Percentiles rank a stretch among this genome's conserved stretches.
Evolutionary conservation across 2,888 invertebrate genomes (phyloP).

Genomic region (Melanchra persicariae): DNA sequence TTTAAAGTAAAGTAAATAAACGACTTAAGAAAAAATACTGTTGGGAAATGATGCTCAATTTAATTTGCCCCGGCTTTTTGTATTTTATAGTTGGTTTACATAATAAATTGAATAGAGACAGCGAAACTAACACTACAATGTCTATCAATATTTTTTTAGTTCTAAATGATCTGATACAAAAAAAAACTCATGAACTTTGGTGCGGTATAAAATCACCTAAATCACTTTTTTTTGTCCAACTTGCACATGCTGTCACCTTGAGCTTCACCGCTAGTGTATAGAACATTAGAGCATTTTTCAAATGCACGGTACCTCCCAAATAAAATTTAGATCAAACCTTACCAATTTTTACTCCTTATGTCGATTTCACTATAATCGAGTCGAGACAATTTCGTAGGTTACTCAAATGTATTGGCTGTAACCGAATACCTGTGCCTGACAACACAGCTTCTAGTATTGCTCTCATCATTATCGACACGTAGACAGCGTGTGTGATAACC

Average conservation of each 20-base stretch:
- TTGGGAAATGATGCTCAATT: neutral
- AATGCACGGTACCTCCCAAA: no score
- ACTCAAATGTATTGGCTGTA: neutral
- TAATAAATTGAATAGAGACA: neutral
- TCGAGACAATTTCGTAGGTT: neutral
- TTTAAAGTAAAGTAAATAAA: constrained; percentile 29
- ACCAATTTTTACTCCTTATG: no score
- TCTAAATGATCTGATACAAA: no score
- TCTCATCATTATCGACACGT: constrained; percentile 22
- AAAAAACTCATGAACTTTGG: no score
- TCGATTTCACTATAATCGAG: neutral
- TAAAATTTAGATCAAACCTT: no score
- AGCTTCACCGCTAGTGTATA: no score
- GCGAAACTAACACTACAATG: neutral
- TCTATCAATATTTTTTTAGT: no score
- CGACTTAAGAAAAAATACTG: neutral
- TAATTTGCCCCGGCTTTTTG: neutral
- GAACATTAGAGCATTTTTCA: no score
- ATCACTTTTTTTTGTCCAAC: no score
- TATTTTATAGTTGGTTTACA: neutral
- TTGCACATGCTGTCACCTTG: no score
- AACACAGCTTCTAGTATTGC: constrained; percentile 16
- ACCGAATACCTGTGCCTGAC: constrained; percentile 11
- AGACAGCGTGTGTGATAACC: neutral
- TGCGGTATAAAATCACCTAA: no score